Evolutionary conservation across 2,888 invertebrate genomes (phyloP), one percentile per base, ranked within the genome.

Genomic region (Neocrepidodera transversa): DNA sequence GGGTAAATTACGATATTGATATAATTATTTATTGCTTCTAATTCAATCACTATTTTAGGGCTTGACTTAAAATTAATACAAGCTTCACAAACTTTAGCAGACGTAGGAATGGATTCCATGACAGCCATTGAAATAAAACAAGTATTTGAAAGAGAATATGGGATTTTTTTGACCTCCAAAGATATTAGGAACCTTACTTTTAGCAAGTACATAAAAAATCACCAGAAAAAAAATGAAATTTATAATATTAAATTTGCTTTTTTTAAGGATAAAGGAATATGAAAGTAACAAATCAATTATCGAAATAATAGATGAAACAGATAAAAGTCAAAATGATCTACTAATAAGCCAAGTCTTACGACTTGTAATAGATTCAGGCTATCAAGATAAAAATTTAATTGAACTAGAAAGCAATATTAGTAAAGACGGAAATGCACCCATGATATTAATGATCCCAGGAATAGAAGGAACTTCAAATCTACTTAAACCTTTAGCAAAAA

Each of bases 91-190:
- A 87, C 89, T 0, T 81, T 98, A 1, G 91, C 93, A 1, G 97
- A 97, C 76, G 82, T 98, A 63, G 97, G 97, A 30, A 92, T 98
- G 88, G 97, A 98, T 81, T 97, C 97, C 1, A 88, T 97, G 83
- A 97, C 95, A 94, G 94, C 93, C 0, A 93, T 96, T 0, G 97
- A 98, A 80, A 94, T 98, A 68, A 96, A 96, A 70, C 95, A 96
- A 79, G 90, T 91, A 0, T 79, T 96, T 1, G 95, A 96, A 77
- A 83, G 94, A 69, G 93, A 95, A 76, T 95, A 90, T 75, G 95
- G 96, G 74, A 82, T 97, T 51, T 88, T 89, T 75, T 82, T 97
- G 2, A 88, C 93, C 0, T 89, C 94, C 3, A 91, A 93, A 74
- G 95, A 96, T 68, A 89, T 96, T 57, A 85, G 95, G 47, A 85